phyloP scores from a whole-genome alignment of 2,797 vertebrate genomes.

The Lacerta bilineata region DNA sequence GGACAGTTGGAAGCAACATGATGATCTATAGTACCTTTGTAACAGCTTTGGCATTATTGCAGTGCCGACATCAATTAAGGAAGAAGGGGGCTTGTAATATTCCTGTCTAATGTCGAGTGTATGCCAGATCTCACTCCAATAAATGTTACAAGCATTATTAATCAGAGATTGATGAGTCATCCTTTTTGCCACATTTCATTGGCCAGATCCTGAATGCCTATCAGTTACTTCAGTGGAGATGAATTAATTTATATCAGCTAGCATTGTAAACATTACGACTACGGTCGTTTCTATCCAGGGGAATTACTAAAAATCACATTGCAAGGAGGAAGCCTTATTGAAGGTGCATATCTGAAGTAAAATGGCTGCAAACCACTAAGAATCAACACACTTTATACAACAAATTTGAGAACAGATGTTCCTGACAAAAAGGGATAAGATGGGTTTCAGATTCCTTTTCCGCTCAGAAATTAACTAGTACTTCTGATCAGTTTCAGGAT shows the following conservation, averaged over 20 bases:
- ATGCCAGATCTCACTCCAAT: constrained; percentile 30
- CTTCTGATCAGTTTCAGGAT: constrained; percentile 10
- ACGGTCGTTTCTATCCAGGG: neutral
- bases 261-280: neutral
- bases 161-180: constrained; percentile 37
- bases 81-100: constrained; percentile 7
- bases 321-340: neutral
- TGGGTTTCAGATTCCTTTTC: neutral
- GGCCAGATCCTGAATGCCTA: constrained; percentile 4
- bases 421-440: neutral
- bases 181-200: constrained; percentile 21
- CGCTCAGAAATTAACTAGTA: neutral
- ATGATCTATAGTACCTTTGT: constrained; percentile 6
- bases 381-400: neutral
- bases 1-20: neutral
- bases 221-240: constrained; percentile 12
- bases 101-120: constrained; percentile 15
- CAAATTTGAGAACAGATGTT: neutral
- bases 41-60: constrained; percentile 13
- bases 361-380: neutral
- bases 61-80: constrained; percentile 36
- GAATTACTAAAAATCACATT: neutral
- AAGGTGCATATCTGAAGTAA: neutral
- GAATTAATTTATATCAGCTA: constrained; percentile 3
- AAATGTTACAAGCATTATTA: constrained; percentile 41